A percentile compares a stretch with the other conserved stretches of the same genome.
Evolutionary conservation across 2,113 vertebrate genomes (phyloP).

Genomic region (Vulpes lagopus): DNA sequence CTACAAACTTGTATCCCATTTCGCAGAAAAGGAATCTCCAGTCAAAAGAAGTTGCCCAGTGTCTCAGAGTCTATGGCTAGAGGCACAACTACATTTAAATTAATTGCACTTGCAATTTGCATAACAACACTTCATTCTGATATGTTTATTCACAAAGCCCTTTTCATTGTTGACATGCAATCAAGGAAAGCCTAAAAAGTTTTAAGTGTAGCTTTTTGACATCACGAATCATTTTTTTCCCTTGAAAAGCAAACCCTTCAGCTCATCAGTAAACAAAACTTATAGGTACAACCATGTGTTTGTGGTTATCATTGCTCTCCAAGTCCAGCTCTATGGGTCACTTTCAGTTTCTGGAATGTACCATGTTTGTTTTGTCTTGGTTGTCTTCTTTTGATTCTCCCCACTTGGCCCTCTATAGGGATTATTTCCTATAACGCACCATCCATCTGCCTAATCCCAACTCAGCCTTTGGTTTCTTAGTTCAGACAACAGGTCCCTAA

Average conservation of each 20-base stretch:
- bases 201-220: background rate
- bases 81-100: constrained; percentile 27
- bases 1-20: background rate
- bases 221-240: background rate
- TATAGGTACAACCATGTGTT: background rate
- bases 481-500: background rate
- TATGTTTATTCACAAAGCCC: background rate
- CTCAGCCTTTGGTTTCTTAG: background rate
- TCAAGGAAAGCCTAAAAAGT: background rate
- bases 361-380: background rate
- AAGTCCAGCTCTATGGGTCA: background rate
- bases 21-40: background rate
- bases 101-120: background rate
- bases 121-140: background rate
- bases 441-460: background rate
- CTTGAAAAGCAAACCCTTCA: background rate
- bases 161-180: background rate
- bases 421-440: background rate
- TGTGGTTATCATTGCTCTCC: background rate
- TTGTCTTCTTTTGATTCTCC: background rate
- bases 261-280: background rate
- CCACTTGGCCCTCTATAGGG: background rate
- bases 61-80: background rate
- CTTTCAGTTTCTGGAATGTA: background rate
- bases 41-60: background rate